phyloP scores from a whole-genome alignment of 2,888 invertebrate species.

The Amblyjoppa proteus region DNA sequence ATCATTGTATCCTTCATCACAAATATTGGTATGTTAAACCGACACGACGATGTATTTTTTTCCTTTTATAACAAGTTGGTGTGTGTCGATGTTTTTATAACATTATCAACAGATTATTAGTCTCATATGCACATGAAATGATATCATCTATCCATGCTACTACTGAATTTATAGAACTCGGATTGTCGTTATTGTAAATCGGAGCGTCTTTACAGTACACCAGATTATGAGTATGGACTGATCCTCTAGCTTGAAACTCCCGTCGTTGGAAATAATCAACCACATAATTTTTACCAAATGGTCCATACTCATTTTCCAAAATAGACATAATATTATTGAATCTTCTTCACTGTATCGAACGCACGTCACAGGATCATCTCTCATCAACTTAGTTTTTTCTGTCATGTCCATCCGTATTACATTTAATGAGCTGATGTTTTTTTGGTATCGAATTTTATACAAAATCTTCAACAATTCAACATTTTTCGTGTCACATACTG shows the following conservation, averaged over 20 bases:
- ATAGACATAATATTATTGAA: conserved; percentile 17
- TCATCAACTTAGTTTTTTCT: conserved; percentile 64
- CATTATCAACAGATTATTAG: conserved; percentile 79
- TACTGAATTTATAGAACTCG: background rate
- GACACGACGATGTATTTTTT: conserved; percentile 21
- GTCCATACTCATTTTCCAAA: conserved; percentile 59
- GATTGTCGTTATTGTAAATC: conserved; percentile 7
- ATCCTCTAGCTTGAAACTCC: conserved; percentile 67
- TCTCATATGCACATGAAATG: conserved; percentile 79
- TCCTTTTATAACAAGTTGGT: conserved; percentile 20
- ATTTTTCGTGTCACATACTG: conserved; percentile 83
- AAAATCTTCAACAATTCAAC: conserved; percentile 77
- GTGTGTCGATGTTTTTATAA: conserved; percentile 28
- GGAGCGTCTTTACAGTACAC: conserved; percentile 38
- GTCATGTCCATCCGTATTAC: conserved; percentile 44
- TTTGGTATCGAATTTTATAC: conserved; percentile 73
- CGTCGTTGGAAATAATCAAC: conserved; percentile 66
- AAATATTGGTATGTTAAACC: conserved; percentile 27
- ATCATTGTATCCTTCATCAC: background rate
- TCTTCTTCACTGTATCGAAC: conserved; percentile 37
- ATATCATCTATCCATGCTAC: conserved; percentile 10
- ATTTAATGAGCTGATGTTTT: conserved; percentile 23
- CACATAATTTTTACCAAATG: conserved; percentile 51
- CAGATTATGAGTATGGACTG: conserved; percentile 37
- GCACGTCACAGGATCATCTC: conserved; percentile 65